Conservation (phyloP, 2,888 invertebrate species). For the Tridacna gigas region DNA sequence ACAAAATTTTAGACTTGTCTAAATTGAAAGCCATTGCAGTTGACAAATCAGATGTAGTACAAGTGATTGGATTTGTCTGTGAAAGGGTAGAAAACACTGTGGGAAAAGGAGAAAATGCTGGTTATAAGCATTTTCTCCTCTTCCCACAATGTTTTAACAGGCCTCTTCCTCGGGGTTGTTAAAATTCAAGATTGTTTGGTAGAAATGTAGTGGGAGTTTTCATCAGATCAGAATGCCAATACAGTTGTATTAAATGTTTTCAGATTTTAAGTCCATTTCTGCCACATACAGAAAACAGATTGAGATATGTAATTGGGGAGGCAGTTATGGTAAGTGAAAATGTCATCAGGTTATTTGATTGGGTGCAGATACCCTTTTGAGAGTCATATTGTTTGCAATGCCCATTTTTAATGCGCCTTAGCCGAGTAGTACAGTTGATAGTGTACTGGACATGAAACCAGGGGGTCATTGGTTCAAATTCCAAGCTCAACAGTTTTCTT, state of each 20-base stretch:
- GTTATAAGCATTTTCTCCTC: too few species aligned
- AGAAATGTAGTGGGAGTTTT: too few species aligned
- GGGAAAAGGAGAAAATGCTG: not conserved
- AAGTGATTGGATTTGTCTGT: too few species aligned
- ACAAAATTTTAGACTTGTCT: too few species aligned
- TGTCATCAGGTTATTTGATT: not conserved
- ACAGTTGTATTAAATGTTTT: conserved; percentile 20
- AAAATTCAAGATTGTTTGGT: not conserved
- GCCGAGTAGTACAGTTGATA: not conserved
- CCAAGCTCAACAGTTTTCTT: not conserved
- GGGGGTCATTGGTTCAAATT: not conserved
- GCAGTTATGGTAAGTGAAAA: conserved; percentile 69
- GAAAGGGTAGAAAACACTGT: not conserved
- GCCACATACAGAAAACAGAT: conserved; percentile 66
- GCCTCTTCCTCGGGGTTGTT: not conserved
- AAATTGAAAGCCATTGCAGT: too few species aligned
- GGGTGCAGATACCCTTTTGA: not conserved
- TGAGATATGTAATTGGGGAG: conserved; percentile 64
- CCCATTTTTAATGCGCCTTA: too few species aligned
- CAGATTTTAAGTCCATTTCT: conserved; percentile 82
- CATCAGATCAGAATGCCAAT: not conserved
- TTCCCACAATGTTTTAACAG: not conserved
- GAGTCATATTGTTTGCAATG: too few species aligned
- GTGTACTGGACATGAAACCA: not conserved
- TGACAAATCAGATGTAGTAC: too few species aligned